phyloP scores from a whole-genome alignment of 2,888 invertebrate genomes.

The Trissolcus brochymenae region DNA sequence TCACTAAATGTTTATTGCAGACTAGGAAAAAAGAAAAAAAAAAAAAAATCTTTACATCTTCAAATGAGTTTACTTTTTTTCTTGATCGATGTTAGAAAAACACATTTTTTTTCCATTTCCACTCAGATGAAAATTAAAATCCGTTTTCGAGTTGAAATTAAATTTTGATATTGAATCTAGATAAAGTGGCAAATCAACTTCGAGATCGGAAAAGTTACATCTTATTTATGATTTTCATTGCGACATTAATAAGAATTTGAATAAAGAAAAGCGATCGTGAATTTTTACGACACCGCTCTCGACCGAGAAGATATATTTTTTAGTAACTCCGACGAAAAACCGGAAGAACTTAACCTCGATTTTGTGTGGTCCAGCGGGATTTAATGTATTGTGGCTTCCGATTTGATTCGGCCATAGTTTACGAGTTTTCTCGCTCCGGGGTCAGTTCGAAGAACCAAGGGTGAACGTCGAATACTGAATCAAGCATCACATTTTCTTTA shows the following conservation, averaged over 20 bases:
- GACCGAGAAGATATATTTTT: constrained; percentile 55
- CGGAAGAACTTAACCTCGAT: constrained; percentile 75
- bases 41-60: too few relatives aligned
- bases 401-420: constrained; percentile 73
- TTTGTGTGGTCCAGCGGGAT: constrained; percentile 65
- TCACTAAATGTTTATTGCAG: not conserved
- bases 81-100: too few relatives aligned
- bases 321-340: constrained; percentile 54
- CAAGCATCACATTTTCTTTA: constrained; percentile 59
- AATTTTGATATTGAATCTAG: not conserved
- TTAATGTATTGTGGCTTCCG: constrained; percentile 68
- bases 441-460: constrained; percentile 55
- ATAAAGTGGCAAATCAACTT: not conserved
- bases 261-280: constrained; percentile 22
- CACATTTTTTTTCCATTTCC: too few relatives aligned
- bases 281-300: constrained; percentile 60
- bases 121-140: too few relatives aligned
- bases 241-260: constrained; percentile 30
- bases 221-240: not conserved
- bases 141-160: too few relatives aligned
- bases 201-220: constrained; percentile 3
- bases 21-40: not conserved
- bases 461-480: constrained; percentile 62
- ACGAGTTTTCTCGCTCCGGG: constrained; percentile 58
- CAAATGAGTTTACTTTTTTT: too few relatives aligned